phyloP scores from a whole-genome alignment of 2,888 invertebrate genomes.

The Taphrorychus bicolor region DNA sequence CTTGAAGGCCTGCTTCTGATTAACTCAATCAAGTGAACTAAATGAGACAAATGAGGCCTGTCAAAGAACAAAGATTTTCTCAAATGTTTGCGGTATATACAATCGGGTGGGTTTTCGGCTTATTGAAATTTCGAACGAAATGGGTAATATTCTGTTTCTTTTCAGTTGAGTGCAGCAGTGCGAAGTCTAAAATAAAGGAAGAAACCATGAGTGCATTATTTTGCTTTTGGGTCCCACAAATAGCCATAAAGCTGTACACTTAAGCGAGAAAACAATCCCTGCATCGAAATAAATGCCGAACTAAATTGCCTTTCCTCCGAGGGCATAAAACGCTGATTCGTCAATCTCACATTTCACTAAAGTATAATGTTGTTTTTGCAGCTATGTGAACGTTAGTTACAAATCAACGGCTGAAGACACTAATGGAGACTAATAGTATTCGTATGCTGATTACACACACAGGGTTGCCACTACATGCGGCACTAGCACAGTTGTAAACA shows the following conservation, averaged over 20 bases:
- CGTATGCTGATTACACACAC: slow-evolving; percentile 57
- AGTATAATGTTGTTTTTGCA: slow-evolving; percentile 55
- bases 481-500: slow-evolving; percentile 50
- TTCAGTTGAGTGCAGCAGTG: no score
- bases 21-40: slow-evolving; percentile 52
- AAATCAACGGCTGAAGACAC: slow-evolving; percentile 57
- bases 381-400: slow-evolving; percentile 54
- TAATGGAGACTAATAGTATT: slow-evolving; percentile 59
- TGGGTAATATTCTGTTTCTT: no score
- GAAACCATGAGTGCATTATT: not conserved
- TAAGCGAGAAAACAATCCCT: slow-evolving; percentile 1
- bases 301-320: slow-evolving; percentile 16
- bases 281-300: slow-evolving; percentile 26
- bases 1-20: slow-evolving; percentile 48
- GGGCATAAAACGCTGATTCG: not conserved
- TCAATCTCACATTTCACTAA: slow-evolving; percentile 44
- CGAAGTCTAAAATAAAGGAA: no score
- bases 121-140: not conserved
- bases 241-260: not conserved
- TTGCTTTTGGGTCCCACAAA: not conserved
- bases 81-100: slow-evolving; percentile 45
- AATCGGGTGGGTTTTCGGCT: slow-evolving; percentile 11
- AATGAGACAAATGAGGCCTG: slow-evolving; percentile 53
- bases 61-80: slow-evolving; percentile 48
- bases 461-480: slow-evolving; percentile 50